phyloP scores from a whole-genome alignment of 37 sponge, comb jelly and placozoan genomes.

The Lycopodina hypogea region DNA sequence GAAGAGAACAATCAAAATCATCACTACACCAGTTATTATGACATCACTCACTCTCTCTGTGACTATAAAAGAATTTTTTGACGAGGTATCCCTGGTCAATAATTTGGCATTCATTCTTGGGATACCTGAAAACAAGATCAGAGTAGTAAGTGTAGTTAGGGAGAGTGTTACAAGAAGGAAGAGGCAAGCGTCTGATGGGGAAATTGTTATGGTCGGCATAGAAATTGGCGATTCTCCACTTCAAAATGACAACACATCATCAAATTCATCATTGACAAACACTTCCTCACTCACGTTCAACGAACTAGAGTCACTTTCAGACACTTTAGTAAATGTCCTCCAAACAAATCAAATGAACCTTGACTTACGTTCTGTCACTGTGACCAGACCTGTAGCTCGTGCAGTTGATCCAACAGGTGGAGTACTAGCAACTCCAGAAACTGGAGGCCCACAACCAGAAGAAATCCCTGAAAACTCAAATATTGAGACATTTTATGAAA shows the following conservation, averaged over 20 bases:
- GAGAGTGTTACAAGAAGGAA: conserved; percentile 15
- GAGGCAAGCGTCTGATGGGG: background rate
- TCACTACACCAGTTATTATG: conserved; percentile 59
- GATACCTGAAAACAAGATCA: conserved; percentile 36
- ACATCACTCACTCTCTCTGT: conserved; percentile 51
- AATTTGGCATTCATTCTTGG: conserved; percentile 80
- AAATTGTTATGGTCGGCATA: conserved; percentile 22
- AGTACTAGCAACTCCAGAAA: conserved; percentile 43
- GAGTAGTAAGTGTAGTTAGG: conserved; percentile 72
- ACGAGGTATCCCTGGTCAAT: conserved; percentile 63
- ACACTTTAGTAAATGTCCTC: conserved; percentile 29
- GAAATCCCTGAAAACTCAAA: conserved; percentile 19
- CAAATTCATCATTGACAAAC: background rate
- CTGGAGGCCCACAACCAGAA: conserved; percentile 71
- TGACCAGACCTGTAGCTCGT: conserved; percentile 48
- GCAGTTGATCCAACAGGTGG: conserved; percentile 55
- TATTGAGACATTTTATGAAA: conserved; percentile 24
- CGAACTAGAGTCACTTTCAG: conserved; percentile 29
- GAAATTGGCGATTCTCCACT: conserved; percentile 85
- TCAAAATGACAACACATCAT: too few relatives aligned
- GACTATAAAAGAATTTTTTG: conserved; percentile 82
- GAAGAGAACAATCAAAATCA: conserved; percentile 21
- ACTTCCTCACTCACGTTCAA: conserved; percentile 8
- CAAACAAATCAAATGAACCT: conserved; percentile 65
- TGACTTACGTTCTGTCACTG: conserved; percentile 23